phyloP scores from a whole-genome alignment of 2,113 vertebrate genomes.

The Ancistrus triradiatus region DNA sequence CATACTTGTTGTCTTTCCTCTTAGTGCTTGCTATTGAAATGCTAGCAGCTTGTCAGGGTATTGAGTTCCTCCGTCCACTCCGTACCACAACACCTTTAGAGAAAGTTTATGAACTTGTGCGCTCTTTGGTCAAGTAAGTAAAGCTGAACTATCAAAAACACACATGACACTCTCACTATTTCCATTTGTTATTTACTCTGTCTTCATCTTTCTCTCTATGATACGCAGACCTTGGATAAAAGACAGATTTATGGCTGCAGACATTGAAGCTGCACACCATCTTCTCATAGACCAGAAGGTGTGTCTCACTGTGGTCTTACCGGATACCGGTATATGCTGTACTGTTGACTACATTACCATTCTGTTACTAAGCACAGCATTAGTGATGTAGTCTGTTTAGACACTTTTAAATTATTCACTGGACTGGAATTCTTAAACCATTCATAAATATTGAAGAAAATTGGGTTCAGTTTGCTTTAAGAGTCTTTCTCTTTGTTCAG shows the following conservation, averaged over 20 bases:
- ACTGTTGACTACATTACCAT: too few species aligned
- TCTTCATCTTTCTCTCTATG: neutral
- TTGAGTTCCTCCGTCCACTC: slow-evolving; percentile 95
- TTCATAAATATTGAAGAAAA: neutral
- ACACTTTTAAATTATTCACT: too few species aligned
- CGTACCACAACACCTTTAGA: slow-evolving; percentile 93
- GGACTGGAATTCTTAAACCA: neutral
- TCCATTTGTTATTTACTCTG: neutral
- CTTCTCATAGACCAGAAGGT: slow-evolving; percentile 89
- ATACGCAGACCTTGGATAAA: slow-evolving; percentile 89
- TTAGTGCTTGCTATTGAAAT: slow-evolving; percentile 93
- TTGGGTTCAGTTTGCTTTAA: neutral
- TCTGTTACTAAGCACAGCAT: too few species aligned
- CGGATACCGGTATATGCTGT: too few species aligned
- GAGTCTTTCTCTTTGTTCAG: slow-evolving; percentile 55
- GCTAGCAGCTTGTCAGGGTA: slow-evolving; percentile 92
- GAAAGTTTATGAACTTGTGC: slow-evolving; percentile 97
- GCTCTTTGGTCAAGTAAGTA: slow-evolving; percentile 88
- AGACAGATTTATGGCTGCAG: slow-evolving; percentile 96
- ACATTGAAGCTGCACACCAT: slow-evolving; percentile 86
- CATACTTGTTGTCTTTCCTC: slow-evolving; percentile 21
- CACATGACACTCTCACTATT: too few species aligned
- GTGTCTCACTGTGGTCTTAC: slow-evolving; percentile 51
- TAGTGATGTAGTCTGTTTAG: too few species aligned
- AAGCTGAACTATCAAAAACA: too few species aligned